phyloP scores from a whole-genome alignment of 2,113 vertebrate species.

The Lycaon pictus region DNA sequence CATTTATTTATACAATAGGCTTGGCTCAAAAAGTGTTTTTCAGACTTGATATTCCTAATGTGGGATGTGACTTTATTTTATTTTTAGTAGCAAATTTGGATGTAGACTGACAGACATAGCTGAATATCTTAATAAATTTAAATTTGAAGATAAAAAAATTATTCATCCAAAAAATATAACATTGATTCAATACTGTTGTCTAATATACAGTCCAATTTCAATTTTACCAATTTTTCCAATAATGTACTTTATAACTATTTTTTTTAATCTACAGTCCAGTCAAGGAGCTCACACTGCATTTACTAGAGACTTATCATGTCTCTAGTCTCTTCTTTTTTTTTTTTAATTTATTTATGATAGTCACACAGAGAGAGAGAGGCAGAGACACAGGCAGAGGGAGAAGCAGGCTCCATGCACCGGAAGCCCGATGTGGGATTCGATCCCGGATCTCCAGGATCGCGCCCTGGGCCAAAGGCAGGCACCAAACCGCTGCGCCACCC shows the following conservation, averaged over 20 bases:
- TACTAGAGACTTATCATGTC: background rate
- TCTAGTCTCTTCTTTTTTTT: background rate
- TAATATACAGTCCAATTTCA: background rate
- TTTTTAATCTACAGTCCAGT: background rate
- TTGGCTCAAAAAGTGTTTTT: slow-evolving; percentile 90
- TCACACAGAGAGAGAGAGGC: too few species aligned
- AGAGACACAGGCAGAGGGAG: too few species aligned
- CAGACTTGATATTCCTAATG: slow-evolving; percentile 88
- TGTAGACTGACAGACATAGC: slow-evolving; percentile 92
- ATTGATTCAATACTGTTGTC: background rate
- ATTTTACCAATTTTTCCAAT: background rate
- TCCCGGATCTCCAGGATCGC: too few species aligned
- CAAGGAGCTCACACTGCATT: background rate
- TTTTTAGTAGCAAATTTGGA: slow-evolving; percentile 91
- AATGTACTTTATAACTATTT: background rate
- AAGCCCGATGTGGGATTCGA: too few species aligned
- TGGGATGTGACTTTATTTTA: slow-evolving; percentile 91
- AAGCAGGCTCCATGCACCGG: too few species aligned
- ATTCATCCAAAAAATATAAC: background rate
- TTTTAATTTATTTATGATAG: too few species aligned
- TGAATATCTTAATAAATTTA: slow-evolving; percentile 97
- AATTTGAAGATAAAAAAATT: slow-evolving; percentile 88
- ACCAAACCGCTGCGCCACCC: too few species aligned
- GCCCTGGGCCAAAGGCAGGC: too few species aligned
- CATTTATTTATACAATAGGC: slow-evolving; percentile 61